These are phyloP conservation scores for Hippocampus kuda DNA, from an alignment of 2,797 vertebrate species.

Conservation along the genomic window DNA sequence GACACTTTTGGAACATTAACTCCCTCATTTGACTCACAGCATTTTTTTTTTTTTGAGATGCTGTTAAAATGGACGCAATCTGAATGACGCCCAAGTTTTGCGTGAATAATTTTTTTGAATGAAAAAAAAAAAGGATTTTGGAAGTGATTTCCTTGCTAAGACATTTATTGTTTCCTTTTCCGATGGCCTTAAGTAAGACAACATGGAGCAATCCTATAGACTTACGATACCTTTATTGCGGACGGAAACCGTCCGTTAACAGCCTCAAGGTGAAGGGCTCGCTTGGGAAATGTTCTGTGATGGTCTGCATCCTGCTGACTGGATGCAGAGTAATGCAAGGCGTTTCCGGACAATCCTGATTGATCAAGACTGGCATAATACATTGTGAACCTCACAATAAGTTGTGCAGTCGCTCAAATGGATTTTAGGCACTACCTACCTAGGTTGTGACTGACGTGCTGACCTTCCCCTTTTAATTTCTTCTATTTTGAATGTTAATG, in stretches of 20 bases:
- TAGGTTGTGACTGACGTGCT: no score
- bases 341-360: constrained; percentile 22
- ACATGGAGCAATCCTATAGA: not conserved
- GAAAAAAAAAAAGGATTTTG: not conserved
- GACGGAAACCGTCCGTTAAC: not conserved
- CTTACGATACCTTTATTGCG: not conserved
- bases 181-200: no score
- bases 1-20: constrained; percentile 5
- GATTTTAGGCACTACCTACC: no score
- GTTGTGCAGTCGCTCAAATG: constrained; percentile 13
- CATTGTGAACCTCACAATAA: constrained; percentile 16
- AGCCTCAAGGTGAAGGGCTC: constrained; percentile 2
- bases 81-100: not conserved
- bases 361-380: not conserved
- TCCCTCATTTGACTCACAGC: constrained; percentile 6
- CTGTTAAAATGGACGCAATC: constrained; percentile 4
- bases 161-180: constrained; percentile 1
- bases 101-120: not conserved
- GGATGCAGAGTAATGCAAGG: constrained; percentile 28
- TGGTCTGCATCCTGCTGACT: not conserved
- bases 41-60: constrained; percentile 19
- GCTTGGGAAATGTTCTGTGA: not conserved
- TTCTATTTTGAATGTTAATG: not conserved
- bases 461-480: no score
- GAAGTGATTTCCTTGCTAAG: not conserved